A percentile compares a stretch with the other conserved stretches of the same genome.
Conservation (phyloP, 2,113 vertebrate genomes). For the Anthoscopus minutus region DNA sequence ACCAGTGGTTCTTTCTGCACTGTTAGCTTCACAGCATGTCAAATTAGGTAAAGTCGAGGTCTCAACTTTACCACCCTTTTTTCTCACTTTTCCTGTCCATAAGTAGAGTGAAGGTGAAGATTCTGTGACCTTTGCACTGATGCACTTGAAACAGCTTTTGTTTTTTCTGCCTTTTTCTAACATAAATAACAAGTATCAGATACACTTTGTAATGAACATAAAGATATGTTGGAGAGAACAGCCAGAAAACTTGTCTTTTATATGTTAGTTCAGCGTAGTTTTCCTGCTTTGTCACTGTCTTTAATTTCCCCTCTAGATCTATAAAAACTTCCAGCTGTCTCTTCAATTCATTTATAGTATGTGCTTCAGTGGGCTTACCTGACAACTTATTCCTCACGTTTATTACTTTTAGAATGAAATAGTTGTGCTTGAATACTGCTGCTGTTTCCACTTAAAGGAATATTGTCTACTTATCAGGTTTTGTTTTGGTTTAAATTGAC, state of each 20-base stretch:
- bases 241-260: constrained; percentile 29
- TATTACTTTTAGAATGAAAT: constrained; percentile 57
- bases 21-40: background rate
- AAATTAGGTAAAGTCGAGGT: background rate
- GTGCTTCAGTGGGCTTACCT: constrained; percentile 53
- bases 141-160: background rate
- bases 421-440: constrained; percentile 29
- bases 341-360: constrained; percentile 59
- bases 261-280: background rate
- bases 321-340: constrained; percentile 52
- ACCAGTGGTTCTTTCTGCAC: background rate
- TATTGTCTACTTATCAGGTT: constrained; percentile 21
- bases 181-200: constrained; percentile 30
- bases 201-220: background rate
- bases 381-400: constrained; percentile 57
- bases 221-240: background rate
- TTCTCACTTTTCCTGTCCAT: background rate
- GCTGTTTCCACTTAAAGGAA: constrained; percentile 26
- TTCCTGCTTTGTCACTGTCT: constrained; percentile 39
- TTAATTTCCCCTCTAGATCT: constrained; percentile 46
- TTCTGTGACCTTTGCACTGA: background rate
- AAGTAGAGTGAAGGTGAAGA: background rate
- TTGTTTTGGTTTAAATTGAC: constrained; percentile 26
- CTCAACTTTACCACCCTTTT: background rate
- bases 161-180: background rate